Base-by-base conservation (phyloP, 2,797 vertebrate species). In the Argyrosomus regius region DNA sequence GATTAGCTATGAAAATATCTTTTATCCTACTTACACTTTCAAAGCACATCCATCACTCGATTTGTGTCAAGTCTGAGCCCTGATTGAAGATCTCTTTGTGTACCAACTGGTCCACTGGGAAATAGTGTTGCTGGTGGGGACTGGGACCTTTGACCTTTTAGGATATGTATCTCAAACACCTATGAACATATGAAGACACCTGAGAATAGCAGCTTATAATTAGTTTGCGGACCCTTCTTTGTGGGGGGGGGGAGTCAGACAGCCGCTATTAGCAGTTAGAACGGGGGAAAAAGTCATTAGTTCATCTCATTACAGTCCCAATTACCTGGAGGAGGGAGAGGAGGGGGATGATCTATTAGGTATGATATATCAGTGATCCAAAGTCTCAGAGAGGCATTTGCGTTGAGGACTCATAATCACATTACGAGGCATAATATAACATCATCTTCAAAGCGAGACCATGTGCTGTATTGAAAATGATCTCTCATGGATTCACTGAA, bases 221-320 rank as follows among this genome's bases (percentile, higher is more conserved):
- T 78, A 90, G 76, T 82, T 81, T 79, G 57, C 18, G 18, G 24
- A 18, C 59, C 64, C n/a, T 26, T 84, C 43, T 81, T 74, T 72
- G 71, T 46, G 63, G 72, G 80, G 81, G 28, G 31, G 5, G 65
- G 54, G 74, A 77, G 52, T 87, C 22, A 76, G 85, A 80, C 75
- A 72, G 67, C 62, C 63, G 73, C 78, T 78, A 81, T 89, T 83
- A 80, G 79, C 86, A 72, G 80, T 84, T 90, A 83, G 81, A 87
- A 75, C 28, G 82, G 35, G 35, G 82, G 82, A 81, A 85, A 78
- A 90, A 89, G 77, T 85, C 77, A 94, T 93, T 92, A 92, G 85
- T 84, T 88, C 63, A 78, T 87, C 88, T 93, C 85, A 94, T 95
- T 93, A 93, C 39, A 78, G 82, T 77, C 71, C 75, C 59, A 87